Conservation (phyloP, 2,888 invertebrate genomes). For the Diogma glabrata region DNA sequence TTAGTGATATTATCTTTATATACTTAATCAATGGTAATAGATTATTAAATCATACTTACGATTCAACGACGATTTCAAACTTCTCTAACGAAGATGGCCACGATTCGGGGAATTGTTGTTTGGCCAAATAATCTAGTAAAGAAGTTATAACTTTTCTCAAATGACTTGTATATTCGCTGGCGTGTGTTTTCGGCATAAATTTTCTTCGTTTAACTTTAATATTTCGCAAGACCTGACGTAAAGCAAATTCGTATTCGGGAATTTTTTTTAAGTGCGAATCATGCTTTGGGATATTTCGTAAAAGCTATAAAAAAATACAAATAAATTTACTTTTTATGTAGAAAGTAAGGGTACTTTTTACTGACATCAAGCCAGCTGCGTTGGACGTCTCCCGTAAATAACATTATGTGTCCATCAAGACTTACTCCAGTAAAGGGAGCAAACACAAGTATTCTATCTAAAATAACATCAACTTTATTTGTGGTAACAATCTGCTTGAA, state of each 20-base stretch:
- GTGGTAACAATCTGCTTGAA: neutral
- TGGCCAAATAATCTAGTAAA: conserved; percentile 61
- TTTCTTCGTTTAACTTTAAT: conserved; percentile 79
- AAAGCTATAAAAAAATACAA: no score
- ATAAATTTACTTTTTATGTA: no score
- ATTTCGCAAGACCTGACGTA: conserved; percentile 71
- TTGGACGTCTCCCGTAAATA: conserved; percentile 86
- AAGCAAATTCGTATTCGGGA: conserved; percentile 71
- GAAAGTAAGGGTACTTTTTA: no score
- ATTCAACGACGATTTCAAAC: conserved; percentile 79
- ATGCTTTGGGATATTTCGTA: conserved; percentile 67
- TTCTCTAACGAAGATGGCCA: conserved; percentile 64
- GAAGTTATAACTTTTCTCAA: conserved; percentile 74
- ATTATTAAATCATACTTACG: conserved; percentile 46
- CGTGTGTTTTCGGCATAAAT: conserved; percentile 84
- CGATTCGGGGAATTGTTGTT: conserved; percentile 50
- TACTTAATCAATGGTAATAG: neutral
- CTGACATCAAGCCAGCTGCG: conserved; percentile 94
- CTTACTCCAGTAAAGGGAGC: conserved; percentile 86
- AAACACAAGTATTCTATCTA: conserved; percentile 70
- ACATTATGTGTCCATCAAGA: conserved; percentile 77
- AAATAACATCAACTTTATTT: conserved; percentile 20
- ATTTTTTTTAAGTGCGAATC: conserved; percentile 61
- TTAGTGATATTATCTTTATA: no score
- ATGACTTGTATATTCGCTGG: conserved; percentile 73